A percentile compares a stretch with the other conserved stretches of the same genome.
Evolutionary conservation across 2,888 invertebrate genomes (phyloP).

Genomic region (Podabrus alpinus): DNA sequence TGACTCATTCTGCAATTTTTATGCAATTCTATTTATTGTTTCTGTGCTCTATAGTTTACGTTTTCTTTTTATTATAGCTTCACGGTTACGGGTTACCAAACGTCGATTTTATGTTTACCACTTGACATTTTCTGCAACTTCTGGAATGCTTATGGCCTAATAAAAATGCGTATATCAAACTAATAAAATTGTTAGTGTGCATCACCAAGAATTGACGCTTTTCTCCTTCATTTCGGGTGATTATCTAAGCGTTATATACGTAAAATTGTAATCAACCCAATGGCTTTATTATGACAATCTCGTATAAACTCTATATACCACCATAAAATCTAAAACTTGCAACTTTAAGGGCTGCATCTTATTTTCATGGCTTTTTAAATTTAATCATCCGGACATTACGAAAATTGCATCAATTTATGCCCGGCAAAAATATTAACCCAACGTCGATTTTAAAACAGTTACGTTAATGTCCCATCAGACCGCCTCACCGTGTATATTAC

Average conservation of each 20-base stretch:
- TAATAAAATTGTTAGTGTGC: not conserved
- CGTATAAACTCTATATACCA: not conserved
- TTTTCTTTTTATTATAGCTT: constrained; percentile 6
- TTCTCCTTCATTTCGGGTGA: constrained; percentile 2
- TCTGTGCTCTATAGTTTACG: not conserved
- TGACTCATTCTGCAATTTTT: constrained; percentile 19
- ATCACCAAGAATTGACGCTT: constrained; percentile 4
- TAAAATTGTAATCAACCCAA: not conserved
- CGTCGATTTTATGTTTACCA: not conserved
- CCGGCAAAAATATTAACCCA: not conserved
- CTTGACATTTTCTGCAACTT: not conserved
- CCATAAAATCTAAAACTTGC: not conserved
- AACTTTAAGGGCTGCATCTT: not conserved
- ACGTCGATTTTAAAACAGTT: no score
- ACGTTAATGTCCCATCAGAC: no score
- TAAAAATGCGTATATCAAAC: constrained; percentile 3
- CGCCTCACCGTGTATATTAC: no score
- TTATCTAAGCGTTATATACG: not conserved
- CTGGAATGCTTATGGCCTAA: constrained; percentile 1
- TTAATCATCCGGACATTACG: not conserved
- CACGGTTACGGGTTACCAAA: not conserved
- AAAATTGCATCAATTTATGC: not conserved
- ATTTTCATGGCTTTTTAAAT: not conserved
- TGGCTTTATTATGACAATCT: not conserved
- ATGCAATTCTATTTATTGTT: constrained; percentile 13